These are phyloP conservation scores for Spisula solida DNA, from an alignment of 2,888 invertebrate species.

Conservation along the genomic window DNA sequence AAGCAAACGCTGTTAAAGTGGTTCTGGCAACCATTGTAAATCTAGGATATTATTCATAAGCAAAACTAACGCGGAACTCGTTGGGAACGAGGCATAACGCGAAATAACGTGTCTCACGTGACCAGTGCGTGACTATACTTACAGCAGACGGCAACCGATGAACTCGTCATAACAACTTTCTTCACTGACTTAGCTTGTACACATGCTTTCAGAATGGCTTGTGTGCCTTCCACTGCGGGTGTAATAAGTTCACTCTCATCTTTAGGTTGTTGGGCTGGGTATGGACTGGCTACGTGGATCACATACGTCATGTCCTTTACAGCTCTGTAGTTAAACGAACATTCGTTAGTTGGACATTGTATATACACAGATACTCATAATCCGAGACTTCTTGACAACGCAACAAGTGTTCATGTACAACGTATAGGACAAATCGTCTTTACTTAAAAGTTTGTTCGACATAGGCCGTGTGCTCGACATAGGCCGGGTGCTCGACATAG, in stretches of 20 bases:
- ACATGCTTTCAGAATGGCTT: slow-evolving; percentile 88
- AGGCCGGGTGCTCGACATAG: too few species aligned
- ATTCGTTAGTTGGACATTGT: neutral
- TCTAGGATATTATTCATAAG: too few species aligned
- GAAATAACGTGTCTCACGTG: too few species aligned
- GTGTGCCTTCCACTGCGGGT: slow-evolving; percentile 88
- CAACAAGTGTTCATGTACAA: too few species aligned
- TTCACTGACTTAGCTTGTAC: slow-evolving; percentile 87
- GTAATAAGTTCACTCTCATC: slow-evolving; percentile 87
- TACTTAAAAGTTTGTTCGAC: too few species aligned
- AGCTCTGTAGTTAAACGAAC: slow-evolving; percentile 80
- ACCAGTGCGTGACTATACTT: slow-evolving; percentile 58
- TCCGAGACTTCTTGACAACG: too few species aligned
- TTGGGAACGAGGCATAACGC: too few species aligned
- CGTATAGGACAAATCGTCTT: too few species aligned
- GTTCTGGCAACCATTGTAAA: too few species aligned
- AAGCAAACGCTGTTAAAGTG: too few species aligned
- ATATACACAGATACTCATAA: neutral
- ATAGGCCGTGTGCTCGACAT: too few species aligned
- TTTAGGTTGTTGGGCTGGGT: slow-evolving; percentile 84
- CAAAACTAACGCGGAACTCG: too few species aligned
- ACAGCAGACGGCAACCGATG: slow-evolving; percentile 87
- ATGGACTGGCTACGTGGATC: slow-evolving; percentile 88
- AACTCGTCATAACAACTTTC: slow-evolving; percentile 89
- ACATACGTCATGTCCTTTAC: slow-evolving; percentile 88